Base-by-base conservation (phyloP, 2,113 vertebrate species). In the Caranx ignobilis region DNA sequence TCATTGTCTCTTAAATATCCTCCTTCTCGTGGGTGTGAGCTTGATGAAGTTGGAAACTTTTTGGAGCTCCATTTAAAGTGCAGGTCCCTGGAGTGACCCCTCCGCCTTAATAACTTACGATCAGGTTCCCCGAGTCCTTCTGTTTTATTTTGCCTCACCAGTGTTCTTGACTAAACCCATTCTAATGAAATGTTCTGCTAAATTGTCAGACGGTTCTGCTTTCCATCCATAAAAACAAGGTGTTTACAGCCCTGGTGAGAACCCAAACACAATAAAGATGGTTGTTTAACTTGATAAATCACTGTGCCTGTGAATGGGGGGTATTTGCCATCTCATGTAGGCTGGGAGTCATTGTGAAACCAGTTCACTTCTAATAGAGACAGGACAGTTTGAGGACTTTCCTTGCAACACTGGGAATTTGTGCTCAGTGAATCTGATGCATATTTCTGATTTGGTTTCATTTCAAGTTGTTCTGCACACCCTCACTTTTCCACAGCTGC, bases 1-100 rank as follows among this genome's bases (percentile, higher is more conserved):
- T 93, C 87, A 76, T 89, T 77, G 86, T 82, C 93, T 94, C 88
- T 93, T 91, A 92, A 93, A 92, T 93, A 86, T 83, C 86, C 91
- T 87, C 84, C 45, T 76, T 92, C 93, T 90, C 86, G 1, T 83
- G 93, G 91, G 92, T 81, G 75, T 75, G 62, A 77, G 92, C 83
- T 91, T 93, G 93, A 94, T 95, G 21, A 94, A 93, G 88, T 90
- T 89, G 91, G 77, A 81, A 93, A 90, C 81, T 93, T 91, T 66
- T 92, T 67, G 87, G 86, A 87, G 87, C 88, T 85, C 91, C 92
- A 89, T 95, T 95, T 93, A 90, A 94, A 92, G 88, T 60, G 68
- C 13, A 8, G 80, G 73, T 95, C 94, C 91, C 90, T 43, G 21
- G 87, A 93, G 94, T 64, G 34, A 80, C 71, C 72, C 75, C 81